These are phyloP conservation scores for Orthosia gothica DNA, from an alignment of 2,888 invertebrate genomes.

Conservation along the genomic window DNA sequence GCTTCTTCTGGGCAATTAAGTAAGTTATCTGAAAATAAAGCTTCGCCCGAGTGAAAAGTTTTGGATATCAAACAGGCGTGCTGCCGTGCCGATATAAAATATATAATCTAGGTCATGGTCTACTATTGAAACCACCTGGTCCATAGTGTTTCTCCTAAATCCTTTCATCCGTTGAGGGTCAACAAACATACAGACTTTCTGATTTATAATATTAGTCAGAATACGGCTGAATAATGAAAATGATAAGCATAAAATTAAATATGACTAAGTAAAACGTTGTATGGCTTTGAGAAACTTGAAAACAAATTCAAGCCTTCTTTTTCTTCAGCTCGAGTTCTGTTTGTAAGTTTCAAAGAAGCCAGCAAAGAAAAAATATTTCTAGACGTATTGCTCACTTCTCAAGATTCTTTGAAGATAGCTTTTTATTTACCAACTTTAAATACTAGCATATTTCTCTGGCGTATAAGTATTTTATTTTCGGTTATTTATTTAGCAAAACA, in stretches of 20 bases:
- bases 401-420: neutral
- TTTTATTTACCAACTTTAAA: neutral
- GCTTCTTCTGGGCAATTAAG: neutral
- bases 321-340: constrained; percentile 19
- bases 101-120: too few species aligned
- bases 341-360: constrained; percentile 22
- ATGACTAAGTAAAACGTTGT: neutral
- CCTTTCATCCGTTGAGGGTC: too few species aligned
- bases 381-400: neutral
- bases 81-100: too few species aligned
- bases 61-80: too few species aligned
- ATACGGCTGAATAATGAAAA: neutral
- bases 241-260: neutral
- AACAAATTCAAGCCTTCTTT: constrained; percentile 19
- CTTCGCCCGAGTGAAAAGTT: too few species aligned
- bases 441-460: neutral
- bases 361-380: neutral
- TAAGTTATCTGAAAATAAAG: too few species aligned
- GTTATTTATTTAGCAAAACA: too few species aligned
- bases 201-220: too few species aligned
- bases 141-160: too few species aligned
- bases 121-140: too few species aligned
- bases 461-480: neutral
- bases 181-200: too few species aligned
- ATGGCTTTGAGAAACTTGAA: constrained; percentile 1